These are phyloP conservation scores for Xenopus borealis DNA, from an alignment of 2,113 vertebrate species.

Conservation along the genomic window DNA sequence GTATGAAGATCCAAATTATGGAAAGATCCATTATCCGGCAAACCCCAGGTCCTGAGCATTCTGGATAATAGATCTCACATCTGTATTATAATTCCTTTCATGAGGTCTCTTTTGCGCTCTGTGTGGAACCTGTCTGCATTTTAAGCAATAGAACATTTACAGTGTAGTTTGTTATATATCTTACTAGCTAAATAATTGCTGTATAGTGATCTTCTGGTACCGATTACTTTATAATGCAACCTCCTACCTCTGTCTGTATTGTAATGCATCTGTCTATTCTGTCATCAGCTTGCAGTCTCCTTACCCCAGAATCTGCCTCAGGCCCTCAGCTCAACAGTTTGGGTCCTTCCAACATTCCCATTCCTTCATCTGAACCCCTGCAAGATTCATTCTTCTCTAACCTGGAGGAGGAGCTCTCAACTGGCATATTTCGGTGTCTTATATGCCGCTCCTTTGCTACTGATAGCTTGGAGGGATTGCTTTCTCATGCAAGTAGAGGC, in stretches of 20 bases:
- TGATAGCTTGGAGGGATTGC: constrained; percentile 61
- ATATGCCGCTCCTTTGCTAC: constrained; percentile 65
- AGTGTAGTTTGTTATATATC: too few species aligned
- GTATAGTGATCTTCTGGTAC: too few species aligned
- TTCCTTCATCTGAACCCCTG: constrained; percentile 45
- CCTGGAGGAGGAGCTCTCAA: constrained; percentile 43
- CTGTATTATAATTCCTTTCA: too few species aligned
- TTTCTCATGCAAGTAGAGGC: constrained; percentile 57
- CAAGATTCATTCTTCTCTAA: constrained; percentile 47
- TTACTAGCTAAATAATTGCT: too few species aligned
- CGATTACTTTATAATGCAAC: neutral
- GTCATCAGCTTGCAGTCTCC: constrained; percentile 41
- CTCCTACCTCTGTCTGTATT: neutral
- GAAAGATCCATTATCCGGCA: too few species aligned
- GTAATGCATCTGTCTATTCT: constrained; percentile 13
- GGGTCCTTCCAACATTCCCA: constrained; percentile 46
- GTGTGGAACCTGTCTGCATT: too few species aligned
- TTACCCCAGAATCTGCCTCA: constrained; percentile 49
- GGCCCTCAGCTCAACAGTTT: constrained; percentile 50
- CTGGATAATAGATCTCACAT: too few species aligned
- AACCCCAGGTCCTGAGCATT: too few species aligned
- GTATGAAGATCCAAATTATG: too few species aligned
- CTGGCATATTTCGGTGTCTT: constrained; percentile 59
- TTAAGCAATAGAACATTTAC: too few species aligned
- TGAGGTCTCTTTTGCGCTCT: too few species aligned